phyloP scores from a whole-genome alignment of 2,888 invertebrate species.

The Pollenia griseotomentosa region DNA sequence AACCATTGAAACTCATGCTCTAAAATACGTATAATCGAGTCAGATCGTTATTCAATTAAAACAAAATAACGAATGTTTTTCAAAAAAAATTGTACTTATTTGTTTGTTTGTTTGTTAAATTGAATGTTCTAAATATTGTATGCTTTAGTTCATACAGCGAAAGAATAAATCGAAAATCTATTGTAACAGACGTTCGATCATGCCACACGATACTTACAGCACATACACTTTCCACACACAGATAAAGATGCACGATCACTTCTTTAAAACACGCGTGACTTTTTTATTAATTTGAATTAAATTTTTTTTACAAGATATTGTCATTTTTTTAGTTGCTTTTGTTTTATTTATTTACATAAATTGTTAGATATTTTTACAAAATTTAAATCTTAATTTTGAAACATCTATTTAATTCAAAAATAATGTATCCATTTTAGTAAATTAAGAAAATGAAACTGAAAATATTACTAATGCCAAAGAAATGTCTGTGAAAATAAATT shows the following conservation, averaged over 20 bases:
- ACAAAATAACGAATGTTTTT: slow-evolving; percentile 15
- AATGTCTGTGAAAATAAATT: slow-evolving; percentile 42
- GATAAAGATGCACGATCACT: not conserved
- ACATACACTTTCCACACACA: not conserved
- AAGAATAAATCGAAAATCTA: not conserved
- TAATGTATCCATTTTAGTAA: slow-evolving; percentile 18
- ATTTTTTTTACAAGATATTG: not conserved
- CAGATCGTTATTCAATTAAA: slow-evolving; percentile 14
- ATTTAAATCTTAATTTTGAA: not conserved
- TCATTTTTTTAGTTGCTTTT: not conserved
- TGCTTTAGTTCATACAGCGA: not conserved
- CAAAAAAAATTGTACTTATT: slow-evolving; percentile 21
- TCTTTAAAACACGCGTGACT: not conserved
- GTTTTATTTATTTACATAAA: not conserved
- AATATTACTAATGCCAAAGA: slow-evolving; percentile 24
- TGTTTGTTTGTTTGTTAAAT: not conserved
- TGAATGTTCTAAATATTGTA: slow-evolving; percentile 13
- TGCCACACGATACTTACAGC: not conserved
- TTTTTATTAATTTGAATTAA: not conserved
- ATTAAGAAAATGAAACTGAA: slow-evolving; percentile 18
- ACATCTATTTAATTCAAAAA: not conserved
- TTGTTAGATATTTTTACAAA: not conserved
- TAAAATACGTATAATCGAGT: slow-evolving; percentile 3
- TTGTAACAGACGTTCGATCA: slow-evolving; percentile 19
- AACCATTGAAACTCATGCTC: not conserved